phyloP scores from a whole-genome alignment of 2,888 invertebrate species.

The Clepsis dumicolana region DNA sequence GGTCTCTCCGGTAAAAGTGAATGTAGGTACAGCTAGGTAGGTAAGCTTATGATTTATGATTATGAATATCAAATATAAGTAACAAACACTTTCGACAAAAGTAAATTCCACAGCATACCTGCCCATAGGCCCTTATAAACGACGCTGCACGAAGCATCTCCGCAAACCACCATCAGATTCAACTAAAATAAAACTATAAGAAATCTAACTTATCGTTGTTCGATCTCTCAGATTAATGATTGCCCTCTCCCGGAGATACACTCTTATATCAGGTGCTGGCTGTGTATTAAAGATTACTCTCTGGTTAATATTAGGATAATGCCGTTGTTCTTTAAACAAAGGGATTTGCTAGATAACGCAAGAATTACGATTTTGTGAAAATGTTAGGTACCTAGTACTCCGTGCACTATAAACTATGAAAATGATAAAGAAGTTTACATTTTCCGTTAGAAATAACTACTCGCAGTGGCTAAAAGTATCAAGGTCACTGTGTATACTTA shows the following conservation, averaged over 20 bases:
- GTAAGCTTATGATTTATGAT: background rate
- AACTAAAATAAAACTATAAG: constrained; percentile 33
- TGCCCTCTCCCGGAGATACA: constrained; percentile 25
- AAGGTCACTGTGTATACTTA: constrained; percentile 22
- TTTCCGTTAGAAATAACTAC: constrained; percentile 29
- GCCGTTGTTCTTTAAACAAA: constrained; percentile 65
- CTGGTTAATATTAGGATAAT: constrained; percentile 69
- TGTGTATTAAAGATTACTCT: constrained; percentile 59
- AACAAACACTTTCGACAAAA: constrained; percentile 37
- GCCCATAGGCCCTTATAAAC: constrained; percentile 75
- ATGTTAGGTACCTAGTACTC: too few species aligned
- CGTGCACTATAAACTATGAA: constrained; percentile 64
- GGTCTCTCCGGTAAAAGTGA: constrained; percentile 38
- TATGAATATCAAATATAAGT: background rate
- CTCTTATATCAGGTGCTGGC: constrained; percentile 69
- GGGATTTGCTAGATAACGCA: constrained; percentile 68
- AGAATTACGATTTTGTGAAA: constrained; percentile 67
- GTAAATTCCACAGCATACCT: constrained; percentile 57
- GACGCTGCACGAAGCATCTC: constrained; percentile 80
- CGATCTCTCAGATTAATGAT: constrained; percentile 32
- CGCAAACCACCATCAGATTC: constrained; percentile 48
- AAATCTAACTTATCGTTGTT: constrained; percentile 51
- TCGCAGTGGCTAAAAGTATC: constrained; percentile 29
- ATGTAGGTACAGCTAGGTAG: background rate
- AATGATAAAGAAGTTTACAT: constrained; percentile 63